Percentiles rank a stretch among this genome's conserved stretches.
phyloP scores from a whole-genome alignment of 2,888 invertebrate genomes.

The Clusia tigrina region DNA sequence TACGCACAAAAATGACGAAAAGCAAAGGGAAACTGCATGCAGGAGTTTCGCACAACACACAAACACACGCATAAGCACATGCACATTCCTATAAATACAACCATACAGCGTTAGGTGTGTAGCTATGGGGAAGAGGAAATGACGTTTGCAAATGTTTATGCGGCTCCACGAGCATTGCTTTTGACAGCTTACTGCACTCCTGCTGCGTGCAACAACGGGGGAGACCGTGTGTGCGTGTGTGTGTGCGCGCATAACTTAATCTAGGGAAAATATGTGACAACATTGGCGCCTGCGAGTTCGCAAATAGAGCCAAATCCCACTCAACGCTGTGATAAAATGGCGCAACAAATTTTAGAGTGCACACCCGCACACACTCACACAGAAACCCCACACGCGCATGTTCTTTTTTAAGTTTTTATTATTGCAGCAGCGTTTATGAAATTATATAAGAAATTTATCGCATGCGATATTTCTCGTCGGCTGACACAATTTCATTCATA shows the following conservation, averaged over 20 bases:
- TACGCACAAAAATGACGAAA: conserved; percentile 3
- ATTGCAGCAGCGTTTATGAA: not conserved
- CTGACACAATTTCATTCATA: not conserved
- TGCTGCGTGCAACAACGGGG: not conserved
- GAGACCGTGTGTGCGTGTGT: not conserved
- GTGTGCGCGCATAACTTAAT: too few species aligned
- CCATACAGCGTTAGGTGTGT: not conserved
- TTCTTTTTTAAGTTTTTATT: too few species aligned
- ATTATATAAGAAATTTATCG: not conserved
- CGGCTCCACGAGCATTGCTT: not conserved
- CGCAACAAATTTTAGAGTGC: too few species aligned
- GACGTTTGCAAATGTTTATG: not conserved
- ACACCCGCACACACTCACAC: too few species aligned
- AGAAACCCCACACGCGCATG: too few species aligned
- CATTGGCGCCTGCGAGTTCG: conserved; percentile 2
- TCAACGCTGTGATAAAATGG: too few species aligned
- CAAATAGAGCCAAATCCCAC: too few species aligned
- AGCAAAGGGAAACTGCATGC: not conserved
- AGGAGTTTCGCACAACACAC: conserved; percentile 3
- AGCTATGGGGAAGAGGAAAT: not conserved
- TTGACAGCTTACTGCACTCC: not conserved
- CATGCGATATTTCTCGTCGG: not conserved
- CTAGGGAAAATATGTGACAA: not conserved
- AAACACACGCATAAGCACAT: too few species aligned
- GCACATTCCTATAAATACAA: too few species aligned